These are phyloP conservation scores for Cyprinodon variegatus DNA, from an alignment of 2,113 vertebrate genomes.

Conservation along the genomic window DNA sequence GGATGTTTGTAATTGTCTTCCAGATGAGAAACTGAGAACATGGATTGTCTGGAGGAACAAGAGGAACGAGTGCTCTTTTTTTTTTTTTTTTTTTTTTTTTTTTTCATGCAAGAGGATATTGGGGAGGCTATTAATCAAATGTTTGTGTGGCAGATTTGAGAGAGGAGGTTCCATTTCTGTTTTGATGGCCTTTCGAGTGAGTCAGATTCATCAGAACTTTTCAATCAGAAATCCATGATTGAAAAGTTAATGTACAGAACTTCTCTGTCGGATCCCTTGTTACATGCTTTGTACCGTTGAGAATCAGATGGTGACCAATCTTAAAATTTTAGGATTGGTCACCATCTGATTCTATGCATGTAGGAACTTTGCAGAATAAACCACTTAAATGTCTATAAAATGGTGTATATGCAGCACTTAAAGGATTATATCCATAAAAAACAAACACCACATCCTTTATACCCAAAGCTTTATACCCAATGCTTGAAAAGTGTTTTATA, in stretches of 20 bases:
- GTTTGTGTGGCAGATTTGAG: slow-evolving; percentile 23
- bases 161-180: slow-evolving; percentile 27
- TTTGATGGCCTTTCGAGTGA: slow-evolving; percentile 21
- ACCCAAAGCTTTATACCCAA: no score
- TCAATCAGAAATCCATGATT: background rate
- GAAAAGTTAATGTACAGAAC: background rate
- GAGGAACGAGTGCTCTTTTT: slow-evolving; percentile 35
- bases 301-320: no score
- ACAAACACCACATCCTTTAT: background rate
- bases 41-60: slow-evolving; percentile 38
- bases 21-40: slow-evolving; percentile 27
- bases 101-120: slow-evolving; percentile 18
- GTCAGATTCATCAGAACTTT: background rate
- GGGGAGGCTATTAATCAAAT: slow-evolving; percentile 53
- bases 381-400: background rate
- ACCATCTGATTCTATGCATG: background rate
- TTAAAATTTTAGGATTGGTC: background rate
- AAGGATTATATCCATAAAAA: background rate
- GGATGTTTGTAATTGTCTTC: slow-evolving; percentile 69
- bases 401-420: background rate
- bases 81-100: background rate
- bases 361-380: background rate
- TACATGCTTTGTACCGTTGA: background rate
- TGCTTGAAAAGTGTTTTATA: no score
- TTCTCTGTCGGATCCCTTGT: background rate